Evolutionary conservation across 2,113 vertebrate species (phyloP).

Genomic region (Phyllostomus discolor): DNA sequence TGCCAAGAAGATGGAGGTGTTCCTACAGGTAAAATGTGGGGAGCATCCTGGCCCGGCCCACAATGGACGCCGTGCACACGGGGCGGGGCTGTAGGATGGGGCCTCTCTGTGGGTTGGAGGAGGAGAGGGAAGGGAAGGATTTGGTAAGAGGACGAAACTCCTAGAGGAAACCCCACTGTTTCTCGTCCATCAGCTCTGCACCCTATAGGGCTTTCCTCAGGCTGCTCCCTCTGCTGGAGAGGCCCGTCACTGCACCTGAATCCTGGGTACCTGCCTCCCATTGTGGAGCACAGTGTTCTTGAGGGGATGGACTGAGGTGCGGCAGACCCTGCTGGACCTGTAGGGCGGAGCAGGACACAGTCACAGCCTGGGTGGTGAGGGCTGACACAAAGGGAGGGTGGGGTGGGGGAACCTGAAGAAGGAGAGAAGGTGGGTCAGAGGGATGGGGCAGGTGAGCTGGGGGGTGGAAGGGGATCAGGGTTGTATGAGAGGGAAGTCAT

Average conservation of each 20-base stretch:
- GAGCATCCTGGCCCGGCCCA: not conserved
- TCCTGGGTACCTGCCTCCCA: not conserved
- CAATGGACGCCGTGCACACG: not conserved
- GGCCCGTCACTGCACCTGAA: accelerated
- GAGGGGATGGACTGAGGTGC: not conserved
- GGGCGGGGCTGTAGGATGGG: no score
- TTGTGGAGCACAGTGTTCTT: accelerated
- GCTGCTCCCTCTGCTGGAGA: not conserved
- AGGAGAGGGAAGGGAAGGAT: not conserved
- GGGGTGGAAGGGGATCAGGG: not conserved
- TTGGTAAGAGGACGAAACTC: not conserved
- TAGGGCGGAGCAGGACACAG: not conserved
- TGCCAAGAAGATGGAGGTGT: accelerated
- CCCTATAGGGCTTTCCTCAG: accelerated
- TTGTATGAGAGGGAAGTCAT: not conserved
- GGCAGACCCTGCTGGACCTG: no score
- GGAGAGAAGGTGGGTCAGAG: no score
- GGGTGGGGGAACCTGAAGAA: not conserved
- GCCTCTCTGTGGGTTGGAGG: not conserved
- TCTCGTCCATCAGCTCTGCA: not conserved
- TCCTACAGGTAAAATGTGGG: no score
- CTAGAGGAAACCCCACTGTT: no score
- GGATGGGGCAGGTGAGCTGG: not conserved
- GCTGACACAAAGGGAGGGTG: accelerated
- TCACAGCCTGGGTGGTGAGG: not conserved